These are phyloP conservation scores for Pygathrix nemaeus DNA, from an alignment of 2,113 vertebrate genomes.

Conservation along the genomic window DNA sequence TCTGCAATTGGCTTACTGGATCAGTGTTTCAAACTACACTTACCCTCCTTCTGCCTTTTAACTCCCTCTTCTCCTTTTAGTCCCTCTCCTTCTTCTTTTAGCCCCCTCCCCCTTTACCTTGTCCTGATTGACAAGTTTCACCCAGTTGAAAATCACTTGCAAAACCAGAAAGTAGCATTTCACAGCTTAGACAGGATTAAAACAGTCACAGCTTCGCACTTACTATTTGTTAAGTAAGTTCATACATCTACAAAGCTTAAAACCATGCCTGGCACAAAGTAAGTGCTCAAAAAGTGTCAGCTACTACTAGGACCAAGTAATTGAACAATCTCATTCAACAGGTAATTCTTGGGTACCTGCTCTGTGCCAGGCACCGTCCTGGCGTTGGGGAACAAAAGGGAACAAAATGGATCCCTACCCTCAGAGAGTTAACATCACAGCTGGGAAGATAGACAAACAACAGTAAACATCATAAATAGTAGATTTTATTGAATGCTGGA, in stretches of 20 bases:
- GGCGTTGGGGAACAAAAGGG: neutral
- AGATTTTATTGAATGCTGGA: neutral
- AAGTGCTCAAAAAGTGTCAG: neutral
- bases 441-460: neutral
- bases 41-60: neutral
- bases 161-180: neutral
- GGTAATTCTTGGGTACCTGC: neutral
- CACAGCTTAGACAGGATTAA: neutral
- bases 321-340: neutral
- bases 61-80: neutral
- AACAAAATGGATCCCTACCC: neutral
- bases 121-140: neutral
- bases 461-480: neutral
- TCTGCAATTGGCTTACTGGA: neutral
- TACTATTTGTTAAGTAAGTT: neutral
- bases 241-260: neutral
- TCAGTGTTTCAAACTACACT: neutral
- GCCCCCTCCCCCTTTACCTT: neutral
- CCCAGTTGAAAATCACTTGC: neutral
- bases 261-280: neutral
- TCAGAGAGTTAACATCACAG: neutral
- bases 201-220: neutral
- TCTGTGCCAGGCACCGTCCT: neutral
- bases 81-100: neutral
- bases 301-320: neutral